Conservation (phyloP, 2,888 invertebrate species). For the Aspidapion aeneum region DNA sequence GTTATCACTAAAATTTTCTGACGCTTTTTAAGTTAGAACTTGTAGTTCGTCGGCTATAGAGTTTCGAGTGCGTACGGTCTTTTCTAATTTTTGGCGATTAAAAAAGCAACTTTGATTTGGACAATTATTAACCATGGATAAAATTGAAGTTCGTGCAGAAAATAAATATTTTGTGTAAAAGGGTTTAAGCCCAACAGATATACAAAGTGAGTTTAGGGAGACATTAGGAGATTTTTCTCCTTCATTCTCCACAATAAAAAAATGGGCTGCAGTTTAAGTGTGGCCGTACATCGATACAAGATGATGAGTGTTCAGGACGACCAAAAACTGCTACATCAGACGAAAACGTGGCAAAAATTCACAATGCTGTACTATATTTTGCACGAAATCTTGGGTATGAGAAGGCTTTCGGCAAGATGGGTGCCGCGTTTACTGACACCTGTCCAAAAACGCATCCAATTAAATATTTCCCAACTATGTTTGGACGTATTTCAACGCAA, state of each 20-base stretch:
- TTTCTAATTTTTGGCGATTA: no score
- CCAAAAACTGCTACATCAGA: not conserved
- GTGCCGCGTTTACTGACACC: conserved; percentile 10
- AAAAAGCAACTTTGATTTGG: not conserved
- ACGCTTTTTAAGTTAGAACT: not conserved
- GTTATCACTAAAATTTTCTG: not conserved
- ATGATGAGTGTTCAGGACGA: not conserved
- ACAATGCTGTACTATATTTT: not conserved
- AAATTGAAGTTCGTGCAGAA: not conserved
- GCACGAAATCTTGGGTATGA: not conserved
- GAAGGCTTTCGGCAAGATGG: not conserved
- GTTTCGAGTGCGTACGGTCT: no score
- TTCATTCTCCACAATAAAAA: not conserved
- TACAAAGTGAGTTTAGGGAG: not conserved
- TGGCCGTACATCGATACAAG: not conserved
- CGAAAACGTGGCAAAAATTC: not conserved
- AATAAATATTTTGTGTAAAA: not conserved
- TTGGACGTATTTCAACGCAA: not conserved
- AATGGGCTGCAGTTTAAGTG: not conserved
- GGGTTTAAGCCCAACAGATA: not conserved
- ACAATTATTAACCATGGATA: not conserved
- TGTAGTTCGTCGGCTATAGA: not conserved
- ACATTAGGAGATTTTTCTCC: not conserved
- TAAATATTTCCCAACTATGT: not conserved
- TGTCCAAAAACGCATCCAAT: conserved; percentile 14